Conservation (phyloP, 2,797 vertebrate genomes). For the Danio aesculapii region DNA sequence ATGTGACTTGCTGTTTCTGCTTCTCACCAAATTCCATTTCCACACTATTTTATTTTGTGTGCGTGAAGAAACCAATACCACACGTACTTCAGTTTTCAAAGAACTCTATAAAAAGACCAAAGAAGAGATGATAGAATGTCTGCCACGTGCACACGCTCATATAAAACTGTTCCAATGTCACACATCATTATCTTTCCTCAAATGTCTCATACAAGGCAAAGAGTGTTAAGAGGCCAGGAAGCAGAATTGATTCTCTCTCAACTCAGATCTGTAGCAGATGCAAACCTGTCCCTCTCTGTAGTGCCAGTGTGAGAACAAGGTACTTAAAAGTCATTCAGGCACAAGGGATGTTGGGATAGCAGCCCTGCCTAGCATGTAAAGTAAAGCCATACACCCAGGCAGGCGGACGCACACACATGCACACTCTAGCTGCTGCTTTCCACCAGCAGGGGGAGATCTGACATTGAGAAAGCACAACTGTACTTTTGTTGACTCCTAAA, state of each 20-base stretch:
- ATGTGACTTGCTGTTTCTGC: not conserved
- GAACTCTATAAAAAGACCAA: conserved; percentile 17
- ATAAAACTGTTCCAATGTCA: conserved; percentile 13
- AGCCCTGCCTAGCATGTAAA: conserved; percentile 31
- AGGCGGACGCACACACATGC: conserved; percentile 33
- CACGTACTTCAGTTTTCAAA: not conserved
- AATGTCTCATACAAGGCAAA: conserved; percentile 12
- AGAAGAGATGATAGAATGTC: not conserved
- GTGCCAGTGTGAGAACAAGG: conserved; percentile 26
- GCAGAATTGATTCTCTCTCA: conserved; percentile 27
- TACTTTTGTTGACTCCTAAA: conserved; percentile 53
- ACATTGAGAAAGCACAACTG: conserved; percentile 56
- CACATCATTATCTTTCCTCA: conserved; percentile 16
- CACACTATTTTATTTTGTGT: not conserved
- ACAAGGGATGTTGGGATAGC: conserved; percentile 35
- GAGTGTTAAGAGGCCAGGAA: conserved; percentile 10
- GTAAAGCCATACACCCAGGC: not conserved
- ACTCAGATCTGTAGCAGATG: conserved; percentile 11
- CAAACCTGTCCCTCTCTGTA: conserved; percentile 35
- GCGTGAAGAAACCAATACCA: not conserved
- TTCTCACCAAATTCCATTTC: not conserved
- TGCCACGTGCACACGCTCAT: not conserved
- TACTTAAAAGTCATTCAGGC: conserved; percentile 45
- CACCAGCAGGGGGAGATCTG: conserved; percentile 69
- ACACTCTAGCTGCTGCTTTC: conserved; percentile 54